A percentile compares a stretch with the other conserved stretches of the same genome.
Conservation (phyloP, 2,113 vertebrate species). For the Naja naja region DNA sequence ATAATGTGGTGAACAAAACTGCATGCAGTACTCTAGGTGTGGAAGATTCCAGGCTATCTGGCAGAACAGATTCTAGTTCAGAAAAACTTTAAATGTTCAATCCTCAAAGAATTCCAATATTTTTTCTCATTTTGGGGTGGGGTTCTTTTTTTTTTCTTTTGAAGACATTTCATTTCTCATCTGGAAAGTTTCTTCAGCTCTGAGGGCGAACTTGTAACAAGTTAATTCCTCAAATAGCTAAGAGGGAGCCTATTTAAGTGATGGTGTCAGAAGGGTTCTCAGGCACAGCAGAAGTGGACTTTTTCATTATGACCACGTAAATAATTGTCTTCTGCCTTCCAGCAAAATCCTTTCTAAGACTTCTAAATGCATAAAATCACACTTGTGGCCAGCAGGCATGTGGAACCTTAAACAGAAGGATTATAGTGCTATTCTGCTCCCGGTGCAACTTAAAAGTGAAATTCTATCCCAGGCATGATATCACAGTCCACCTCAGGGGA, state of each 20-base stretch:
- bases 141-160: too few relatives aligned
- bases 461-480: slow-evolving; percentile 29
- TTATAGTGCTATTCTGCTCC: not conserved
- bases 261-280: not conserved
- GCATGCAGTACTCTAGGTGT: too few relatives aligned
- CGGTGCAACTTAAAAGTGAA: slow-evolving; percentile 8
- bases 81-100: not conserved
- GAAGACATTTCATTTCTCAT: too few relatives aligned
- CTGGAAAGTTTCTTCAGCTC: too few relatives aligned
- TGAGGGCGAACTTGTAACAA: not conserved
- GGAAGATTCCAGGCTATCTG: not conserved
- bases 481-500: not conserved
- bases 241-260: not conserved
- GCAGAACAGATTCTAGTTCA: not conserved
- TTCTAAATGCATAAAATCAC: not conserved
- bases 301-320: too few relatives aligned
- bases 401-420: not conserved
- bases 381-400: not conserved
- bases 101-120: not conserved
- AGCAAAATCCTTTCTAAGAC: not conserved
- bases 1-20: too few relatives aligned
- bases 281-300: not conserved
- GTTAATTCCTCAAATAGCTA: not conserved
- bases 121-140: not conserved
- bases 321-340: not conserved